Percentiles rank a stretch among this genome's conserved stretches.
phyloP scores from a whole-genome alignment of 2,797 vertebrate species.

The Cygnus olor region DNA sequence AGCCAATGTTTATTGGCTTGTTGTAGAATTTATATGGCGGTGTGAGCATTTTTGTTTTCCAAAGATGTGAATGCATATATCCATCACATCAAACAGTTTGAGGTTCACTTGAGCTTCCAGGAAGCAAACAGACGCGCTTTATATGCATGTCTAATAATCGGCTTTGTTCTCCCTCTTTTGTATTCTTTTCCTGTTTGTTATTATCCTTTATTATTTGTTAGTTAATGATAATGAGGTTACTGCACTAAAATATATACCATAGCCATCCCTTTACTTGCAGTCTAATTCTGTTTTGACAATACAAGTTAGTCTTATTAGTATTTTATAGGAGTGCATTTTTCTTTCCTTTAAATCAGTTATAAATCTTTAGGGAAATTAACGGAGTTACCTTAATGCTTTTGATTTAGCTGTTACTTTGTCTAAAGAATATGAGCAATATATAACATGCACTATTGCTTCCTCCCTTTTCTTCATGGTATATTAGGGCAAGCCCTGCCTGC shows the following conservation, averaged over 20 bases:
- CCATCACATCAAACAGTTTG: slow-evolving; percentile 44
- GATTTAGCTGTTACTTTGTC: neutral
- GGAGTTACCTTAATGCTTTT: neutral
- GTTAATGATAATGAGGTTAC: neutral
- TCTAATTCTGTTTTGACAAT: slow-evolving; percentile 6
- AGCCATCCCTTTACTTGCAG: neutral
- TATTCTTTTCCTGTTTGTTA: neutral
- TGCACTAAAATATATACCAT: neutral
- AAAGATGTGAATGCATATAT: neutral
- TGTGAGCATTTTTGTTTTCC: slow-evolving; percentile 35
- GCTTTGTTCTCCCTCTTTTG: slow-evolving; percentile 8
- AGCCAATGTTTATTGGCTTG: neutral
- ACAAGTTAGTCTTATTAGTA: neutral
- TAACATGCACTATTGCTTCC: neutral
- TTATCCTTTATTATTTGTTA: slow-evolving; percentile 12
- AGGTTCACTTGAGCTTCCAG: slow-evolving; percentile 50
- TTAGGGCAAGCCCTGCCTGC: neutral
- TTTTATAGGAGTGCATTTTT: neutral
- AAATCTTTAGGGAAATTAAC: neutral
- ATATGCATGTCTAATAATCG: neutral
- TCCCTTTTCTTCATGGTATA: neutral
- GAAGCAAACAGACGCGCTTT: neutral
- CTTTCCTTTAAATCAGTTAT: neutral
- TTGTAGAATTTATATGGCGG: slow-evolving; percentile 6
- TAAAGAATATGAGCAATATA: neutral